Evolutionary conservation across 2,113 vertebrate genomes (phyloP), one percentile per base, ranked within the genome.

Genomic region (Morone chrysops): DNA sequence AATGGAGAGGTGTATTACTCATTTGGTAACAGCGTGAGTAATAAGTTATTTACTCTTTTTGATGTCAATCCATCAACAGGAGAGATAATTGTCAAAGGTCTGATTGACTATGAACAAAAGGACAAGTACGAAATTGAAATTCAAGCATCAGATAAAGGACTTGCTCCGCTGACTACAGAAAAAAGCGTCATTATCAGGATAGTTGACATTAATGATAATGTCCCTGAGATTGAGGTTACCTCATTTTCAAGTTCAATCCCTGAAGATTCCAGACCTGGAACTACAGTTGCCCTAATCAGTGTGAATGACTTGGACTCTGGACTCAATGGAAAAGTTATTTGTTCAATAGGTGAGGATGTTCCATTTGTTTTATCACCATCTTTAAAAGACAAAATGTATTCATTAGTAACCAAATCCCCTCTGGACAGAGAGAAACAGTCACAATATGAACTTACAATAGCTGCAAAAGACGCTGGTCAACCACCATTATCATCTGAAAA

Each of bases 111-210:
- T 65, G 95, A 96, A 13, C 31, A 83, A 0, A 92, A 70, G 0
- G 80, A 94, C 0, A 72, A 17, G 8, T 94, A 93, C 36, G 91
- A 94, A 51, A 87, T 96, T 22, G 92, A 95, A 69, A 91, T 95
- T 5, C 56, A 91, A 0, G 94, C 94, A 0, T 92, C 92, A 0
- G 95, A 96, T 50, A 94, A 87, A 83, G 87, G 83, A 5, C 0
- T 73, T 0, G 81, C 75, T 48, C 89, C 91, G 3, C 31, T 92
- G 0, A 51, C 80, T 2, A 80, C 84, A 9, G 82, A 92, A 4
- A 91, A 91, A 66, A 87, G 84, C 0, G 82, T 92, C 0, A 63
- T 47, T 0, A 82, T 92, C 0, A 75, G 80, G 2, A 87, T 92
- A 62, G n/a, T 87, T 22, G 91, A 92, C 0, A 17, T 82, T 0